These are phyloP conservation scores for Amphimedon queenslandica DNA, from an alignment of 37 sponge, comb jelly and placozoan species.

Conservation along the genomic window DNA sequence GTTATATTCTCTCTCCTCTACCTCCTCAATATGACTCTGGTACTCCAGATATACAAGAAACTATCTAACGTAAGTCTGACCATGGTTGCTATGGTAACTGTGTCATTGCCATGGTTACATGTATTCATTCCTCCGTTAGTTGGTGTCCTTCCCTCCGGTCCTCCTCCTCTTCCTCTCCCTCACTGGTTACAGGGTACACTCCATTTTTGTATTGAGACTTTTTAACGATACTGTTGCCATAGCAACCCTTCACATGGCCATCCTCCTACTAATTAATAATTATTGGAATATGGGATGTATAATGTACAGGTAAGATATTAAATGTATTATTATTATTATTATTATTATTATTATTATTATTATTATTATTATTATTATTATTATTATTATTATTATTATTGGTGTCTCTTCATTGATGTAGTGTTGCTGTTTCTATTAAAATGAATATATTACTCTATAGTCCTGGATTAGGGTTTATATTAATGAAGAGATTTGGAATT, in stretches of 20 bases:
- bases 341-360: too few species aligned
- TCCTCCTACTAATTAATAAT: slow-evolving; percentile 40
- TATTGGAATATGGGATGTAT: slow-evolving; percentile 76
- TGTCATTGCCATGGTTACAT: too few species aligned
- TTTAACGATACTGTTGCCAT: slow-evolving; percentile 98
- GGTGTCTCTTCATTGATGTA: background rate
- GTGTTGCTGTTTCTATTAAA: slow-evolving; percentile 94
- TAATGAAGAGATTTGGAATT: slow-evolving; percentile 60
- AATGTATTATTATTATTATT: too few species aligned
- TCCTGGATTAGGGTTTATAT: slow-evolving; percentile 78
- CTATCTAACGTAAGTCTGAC: slow-evolving; percentile 27
- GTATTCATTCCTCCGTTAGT: background rate
- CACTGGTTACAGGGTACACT: slow-evolving; percentile 87
- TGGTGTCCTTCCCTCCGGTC: slow-evolving; percentile 62
- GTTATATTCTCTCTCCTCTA: slow-evolving; percentile 81
- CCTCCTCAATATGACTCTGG: slow-evolving; percentile 50
- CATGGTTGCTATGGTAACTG: too few species aligned
- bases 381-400: slow-evolving; percentile 10
- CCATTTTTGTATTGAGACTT: slow-evolving; percentile 87
- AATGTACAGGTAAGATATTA: slow-evolving; percentile 59
- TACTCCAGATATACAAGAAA: slow-evolving; percentile 52
- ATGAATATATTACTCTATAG: slow-evolving; percentile 96
- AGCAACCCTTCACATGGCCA: slow-evolving; percentile 70
- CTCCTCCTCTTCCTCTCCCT: slow-evolving; percentile 67
- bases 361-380: too few species aligned